Evolutionary conservation across 2,113 vertebrate species (phyloP).

Genomic region (Poeciliopsis occidentalis): DNA sequence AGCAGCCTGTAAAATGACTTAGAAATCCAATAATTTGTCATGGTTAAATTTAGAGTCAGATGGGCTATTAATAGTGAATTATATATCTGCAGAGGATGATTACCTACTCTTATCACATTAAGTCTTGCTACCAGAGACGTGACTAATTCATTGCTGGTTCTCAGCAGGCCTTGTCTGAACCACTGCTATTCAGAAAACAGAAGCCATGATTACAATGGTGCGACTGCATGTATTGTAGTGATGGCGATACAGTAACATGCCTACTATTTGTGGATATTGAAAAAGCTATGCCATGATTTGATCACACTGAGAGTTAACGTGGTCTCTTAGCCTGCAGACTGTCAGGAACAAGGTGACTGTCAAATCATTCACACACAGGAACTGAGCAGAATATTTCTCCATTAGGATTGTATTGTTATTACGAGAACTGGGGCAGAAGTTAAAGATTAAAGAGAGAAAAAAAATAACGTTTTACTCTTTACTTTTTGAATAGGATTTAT

Average conservation of each 20-base stretch:
- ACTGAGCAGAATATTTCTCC: slow-evolving; percentile 30
- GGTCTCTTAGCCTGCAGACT: slow-evolving; percentile 20
- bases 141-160: slow-evolving; percentile 55
- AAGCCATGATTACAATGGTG: slow-evolving; percentile 3
- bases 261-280: slow-evolving; percentile 8
- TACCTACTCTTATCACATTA: slow-evolving; percentile 68
- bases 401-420: slow-evolving; percentile 15
- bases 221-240: slow-evolving; percentile 6
- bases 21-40: slow-evolving; percentile 76
- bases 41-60: slow-evolving; percentile 71
- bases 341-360: slow-evolving; percentile 43
- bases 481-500: background rate
- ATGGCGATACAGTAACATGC: slow-evolving; percentile 14
- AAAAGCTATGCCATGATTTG: slow-evolving; percentile 30
- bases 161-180: slow-evolving; percentile 37
- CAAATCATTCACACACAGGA: slow-evolving; percentile 40
- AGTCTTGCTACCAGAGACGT: slow-evolving; percentile 54
- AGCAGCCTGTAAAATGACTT: slow-evolving; percentile 57
- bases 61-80: slow-evolving; percentile 73
- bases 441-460: slow-evolving; percentile 24
- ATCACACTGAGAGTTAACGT: slow-evolving; percentile 32
- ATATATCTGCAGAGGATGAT: slow-evolving; percentile 71
- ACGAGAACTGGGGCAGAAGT: slow-evolving; percentile 27
- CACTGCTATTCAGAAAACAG: slow-evolving; percentile 38
- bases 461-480: background rate